These are phyloP conservation scores for Volucella inflata DNA, from an alignment of 2,888 invertebrate species.

Conservation along the genomic window DNA sequence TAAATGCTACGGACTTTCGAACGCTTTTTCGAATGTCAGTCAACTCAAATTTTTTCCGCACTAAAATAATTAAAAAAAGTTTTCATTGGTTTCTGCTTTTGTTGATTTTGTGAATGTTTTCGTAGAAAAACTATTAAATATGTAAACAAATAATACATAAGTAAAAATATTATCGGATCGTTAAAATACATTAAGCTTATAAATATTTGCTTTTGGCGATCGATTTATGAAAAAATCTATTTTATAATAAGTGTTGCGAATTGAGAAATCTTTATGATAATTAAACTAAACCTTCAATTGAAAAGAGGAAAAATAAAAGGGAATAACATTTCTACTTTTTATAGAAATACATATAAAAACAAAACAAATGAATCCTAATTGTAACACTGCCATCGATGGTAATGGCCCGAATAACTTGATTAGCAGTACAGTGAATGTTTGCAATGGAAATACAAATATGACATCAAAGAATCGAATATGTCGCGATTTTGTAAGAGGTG, in stretches of 20 bases:
- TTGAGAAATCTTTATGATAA: not conserved
- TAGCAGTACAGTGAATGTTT: conserved; percentile 36
- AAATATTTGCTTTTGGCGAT: not conserved
- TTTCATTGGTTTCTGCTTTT: not conserved
- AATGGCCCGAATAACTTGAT: conserved; percentile 16
- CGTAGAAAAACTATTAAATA: not conserved
- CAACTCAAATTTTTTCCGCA: conserved; percentile 38
- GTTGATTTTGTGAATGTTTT: not conserved
- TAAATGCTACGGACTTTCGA: not conserved
- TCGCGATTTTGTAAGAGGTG: conserved; percentile 86
- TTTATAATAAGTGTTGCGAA: not conserved
- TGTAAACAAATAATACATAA: not conserved
- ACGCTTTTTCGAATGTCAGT: conserved; percentile 25
- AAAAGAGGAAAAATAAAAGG: not conserved
- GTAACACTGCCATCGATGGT: conserved; percentile 19
- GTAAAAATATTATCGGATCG: not conserved
- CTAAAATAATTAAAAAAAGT: not conserved
- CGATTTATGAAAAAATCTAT: not conserved
- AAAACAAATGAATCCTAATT: conserved; percentile 49
- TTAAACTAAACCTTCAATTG: not conserved
- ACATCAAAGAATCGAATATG: conserved; percentile 82
- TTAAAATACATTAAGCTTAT: not conserved
- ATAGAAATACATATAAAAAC: conserved; percentile 8
- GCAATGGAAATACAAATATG: conserved; percentile 42
- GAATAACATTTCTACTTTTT: not conserved